phyloP scores from a whole-genome alignment of 1,140 invertebrate species.

The Apis laboriosa region DNA sequence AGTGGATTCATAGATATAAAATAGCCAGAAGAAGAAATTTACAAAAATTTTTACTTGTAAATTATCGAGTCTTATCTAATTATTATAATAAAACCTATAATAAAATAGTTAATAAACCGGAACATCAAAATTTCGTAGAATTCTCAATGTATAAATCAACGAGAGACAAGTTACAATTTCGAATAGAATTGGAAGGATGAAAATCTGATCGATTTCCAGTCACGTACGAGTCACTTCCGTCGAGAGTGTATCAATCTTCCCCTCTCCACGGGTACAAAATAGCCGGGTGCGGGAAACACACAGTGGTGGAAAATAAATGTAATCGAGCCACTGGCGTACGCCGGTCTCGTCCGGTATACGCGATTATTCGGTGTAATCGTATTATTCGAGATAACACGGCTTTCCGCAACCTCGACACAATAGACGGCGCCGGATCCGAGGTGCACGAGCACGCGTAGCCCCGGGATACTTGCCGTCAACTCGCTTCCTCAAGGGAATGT shows the following conservation, averaged over 20 bases:
- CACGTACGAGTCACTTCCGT: background rate
- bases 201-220: constrained; percentile 7
- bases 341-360: constrained; percentile 3
- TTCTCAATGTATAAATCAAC: too few species aligned
- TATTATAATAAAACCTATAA: too few species aligned
- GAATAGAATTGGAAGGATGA: background rate
- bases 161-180: background rate
- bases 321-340: background rate
- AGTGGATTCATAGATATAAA: too few species aligned
- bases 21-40: too few species aligned
- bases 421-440: constrained; percentile 13
- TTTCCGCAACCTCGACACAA: constrained; percentile 35
- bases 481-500: constrained; percentile 38
- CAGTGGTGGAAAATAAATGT: constrained; percentile 9
- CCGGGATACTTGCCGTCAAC: constrained; percentile 21
- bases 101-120: too few species aligned
- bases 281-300: too few species aligned
- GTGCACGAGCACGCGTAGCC: constrained; percentile 21
- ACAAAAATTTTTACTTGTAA: too few species aligned
- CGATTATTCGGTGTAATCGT: constrained; percentile 43
- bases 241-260: constrained; percentile 5
- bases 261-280: too few species aligned
- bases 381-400: constrained; percentile 44
- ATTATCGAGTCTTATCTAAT: too few species aligned
- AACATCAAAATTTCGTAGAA: too few species aligned